Conservation (phyloP, 2,797 vertebrate genomes). For the Chiroxiphia lanceolata region DNA sequence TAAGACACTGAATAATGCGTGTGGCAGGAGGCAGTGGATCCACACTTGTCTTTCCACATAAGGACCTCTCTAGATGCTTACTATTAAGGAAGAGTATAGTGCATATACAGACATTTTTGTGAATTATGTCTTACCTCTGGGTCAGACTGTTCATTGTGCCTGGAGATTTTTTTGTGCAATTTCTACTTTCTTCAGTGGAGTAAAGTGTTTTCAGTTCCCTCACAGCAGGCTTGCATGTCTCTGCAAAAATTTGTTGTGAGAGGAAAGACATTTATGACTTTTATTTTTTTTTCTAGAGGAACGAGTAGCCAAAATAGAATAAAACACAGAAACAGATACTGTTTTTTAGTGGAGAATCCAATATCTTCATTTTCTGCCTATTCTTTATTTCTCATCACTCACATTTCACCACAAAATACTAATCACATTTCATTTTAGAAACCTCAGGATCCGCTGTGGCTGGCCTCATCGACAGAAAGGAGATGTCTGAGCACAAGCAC, state of each 20-base stretch:
- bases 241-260: not conserved
- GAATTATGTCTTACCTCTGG: not conserved
- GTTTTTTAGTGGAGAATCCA: not conserved
- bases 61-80: not conserved
- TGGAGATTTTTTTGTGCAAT: not conserved
- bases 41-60: not conserved
- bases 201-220: not conserved
- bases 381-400: slow-evolving; percentile 35
- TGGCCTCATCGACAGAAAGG: not conserved
- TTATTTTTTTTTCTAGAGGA: not conserved
- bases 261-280: not conserved
- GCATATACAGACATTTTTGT: not conserved
- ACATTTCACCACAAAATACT: slow-evolving; percentile 23
- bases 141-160: not conserved
- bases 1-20: not conserved
- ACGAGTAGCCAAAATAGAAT: not conserved
- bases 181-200: not conserved
- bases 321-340: not conserved
- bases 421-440: slow-evolving; percentile 42
- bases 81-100: not conserved
- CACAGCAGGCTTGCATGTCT: not conserved
- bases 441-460: slow-evolving; percentile 13
- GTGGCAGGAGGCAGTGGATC: not conserved
- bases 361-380: not conserved
- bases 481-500: not conserved